phyloP scores from a whole-genome alignment of 1,140 invertebrate species.

The Orchestia grillus region DNA sequence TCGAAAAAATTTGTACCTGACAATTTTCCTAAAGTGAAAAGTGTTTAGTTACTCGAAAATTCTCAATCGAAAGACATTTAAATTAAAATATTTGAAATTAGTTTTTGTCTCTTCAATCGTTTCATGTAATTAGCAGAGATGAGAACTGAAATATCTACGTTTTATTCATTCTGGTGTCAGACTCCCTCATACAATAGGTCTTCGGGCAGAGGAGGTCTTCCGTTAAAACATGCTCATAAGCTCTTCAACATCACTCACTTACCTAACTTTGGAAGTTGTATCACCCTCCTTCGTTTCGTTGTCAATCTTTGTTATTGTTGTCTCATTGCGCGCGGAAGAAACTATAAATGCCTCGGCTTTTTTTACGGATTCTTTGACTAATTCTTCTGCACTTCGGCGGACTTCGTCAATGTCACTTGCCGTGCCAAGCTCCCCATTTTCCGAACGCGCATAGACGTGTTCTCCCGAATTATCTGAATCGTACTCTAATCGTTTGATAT shows the following conservation, averaged over 20 bases:
- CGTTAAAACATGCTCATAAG: not conserved
- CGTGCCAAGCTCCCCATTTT: not conserved
- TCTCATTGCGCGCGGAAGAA: not conserved
- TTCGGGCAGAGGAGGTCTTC: too few relatives aligned
- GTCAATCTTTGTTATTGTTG: not conserved
- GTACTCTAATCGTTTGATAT: not conserved
- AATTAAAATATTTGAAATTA: not conserved
- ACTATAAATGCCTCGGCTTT: not conserved
- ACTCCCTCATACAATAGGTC: not conserved
- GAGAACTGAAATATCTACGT: not conserved
- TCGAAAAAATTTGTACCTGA: not conserved
- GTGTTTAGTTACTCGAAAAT: not conserved
- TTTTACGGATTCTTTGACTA: not conserved
- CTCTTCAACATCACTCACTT: not conserved
- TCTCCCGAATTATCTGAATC: not conserved
- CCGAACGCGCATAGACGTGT: not conserved
- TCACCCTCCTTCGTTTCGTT: not conserved
- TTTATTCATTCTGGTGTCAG: not conserved
- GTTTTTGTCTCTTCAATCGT: not conserved
- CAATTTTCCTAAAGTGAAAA: not conserved
- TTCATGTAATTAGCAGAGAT: not conserved
- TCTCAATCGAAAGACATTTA: not conserved
- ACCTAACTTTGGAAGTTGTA: not conserved
- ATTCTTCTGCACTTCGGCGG: conserved; percentile 11
- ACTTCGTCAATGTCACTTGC: not conserved